These are phyloP conservation scores for Diabrotica undecimpunctata DNA, from an alignment of 1,140 invertebrate genomes.

Conservation along the genomic window DNA sequence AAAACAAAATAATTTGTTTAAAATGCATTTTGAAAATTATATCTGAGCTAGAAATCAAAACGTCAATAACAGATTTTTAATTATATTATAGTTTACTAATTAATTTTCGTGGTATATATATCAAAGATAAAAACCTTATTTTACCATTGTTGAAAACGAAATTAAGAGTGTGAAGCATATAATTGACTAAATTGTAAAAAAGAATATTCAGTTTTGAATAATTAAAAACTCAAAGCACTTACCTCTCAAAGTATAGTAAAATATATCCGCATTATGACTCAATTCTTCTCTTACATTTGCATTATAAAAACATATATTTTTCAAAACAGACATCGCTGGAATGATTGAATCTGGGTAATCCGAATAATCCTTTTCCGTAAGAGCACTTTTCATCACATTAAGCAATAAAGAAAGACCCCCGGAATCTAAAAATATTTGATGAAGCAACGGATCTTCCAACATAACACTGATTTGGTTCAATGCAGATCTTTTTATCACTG, in stretches of 20 bases:
- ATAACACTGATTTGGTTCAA: conserved; percentile 58
- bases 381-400: conserved; percentile 47
- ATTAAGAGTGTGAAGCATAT: too few relatives aligned
- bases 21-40: too few relatives aligned
- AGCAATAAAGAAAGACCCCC: conserved; percentile 42
- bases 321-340: conserved; percentile 58
- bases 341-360: conserved; percentile 64
- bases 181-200: too few relatives aligned
- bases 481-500: conserved; percentile 55
- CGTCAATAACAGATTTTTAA: too few relatives aligned
- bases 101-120: too few relatives aligned
- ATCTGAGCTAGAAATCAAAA: too few relatives aligned
- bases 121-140: too few relatives aligned
- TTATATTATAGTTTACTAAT: too few relatives aligned
- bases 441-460: conserved; percentile 54
- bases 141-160: too few relatives aligned
- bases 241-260: conserved; percentile 59
- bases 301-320: conserved; percentile 53
- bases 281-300: conserved; percentile 51
- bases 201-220: not conserved
- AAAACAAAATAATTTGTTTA: too few relatives aligned
- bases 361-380: conserved; percentile 57
- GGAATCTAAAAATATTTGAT: conserved; percentile 51
- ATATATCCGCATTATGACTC: conserved; percentile 51
- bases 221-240: too few relatives aligned